phyloP scores from a whole-genome alignment of 2,113 vertebrate genomes.

The Oncorhynchus kisutch region DNA sequence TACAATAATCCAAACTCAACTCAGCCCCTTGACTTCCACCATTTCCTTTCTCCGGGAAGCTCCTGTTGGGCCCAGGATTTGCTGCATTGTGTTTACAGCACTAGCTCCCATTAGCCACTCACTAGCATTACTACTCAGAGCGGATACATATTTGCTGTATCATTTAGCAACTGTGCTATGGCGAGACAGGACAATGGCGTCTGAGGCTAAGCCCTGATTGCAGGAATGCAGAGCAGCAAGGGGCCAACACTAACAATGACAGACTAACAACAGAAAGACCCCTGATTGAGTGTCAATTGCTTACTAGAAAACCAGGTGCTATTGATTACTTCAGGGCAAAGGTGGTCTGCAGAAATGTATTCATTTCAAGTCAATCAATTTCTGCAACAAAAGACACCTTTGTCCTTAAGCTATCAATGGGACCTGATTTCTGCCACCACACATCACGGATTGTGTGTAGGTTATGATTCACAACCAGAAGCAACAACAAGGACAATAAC shows the following conservation, averaged over 20 bases:
- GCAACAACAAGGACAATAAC: too few relatives aligned
- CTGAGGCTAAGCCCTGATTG: not conserved
- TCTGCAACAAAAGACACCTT: not conserved
- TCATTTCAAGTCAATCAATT: not conserved
- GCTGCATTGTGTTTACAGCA: not conserved
- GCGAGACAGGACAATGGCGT: not conserved
- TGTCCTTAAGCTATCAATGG: not conserved
- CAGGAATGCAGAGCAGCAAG: not conserved
- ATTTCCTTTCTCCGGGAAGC: not conserved
- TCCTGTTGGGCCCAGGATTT: not conserved
- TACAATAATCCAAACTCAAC: not conserved
- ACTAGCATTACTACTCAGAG: too few relatives aligned
- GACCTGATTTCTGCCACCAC: not conserved
- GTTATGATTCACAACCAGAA: not conserved
- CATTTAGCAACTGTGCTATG: not conserved
- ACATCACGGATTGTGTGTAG: not conserved
- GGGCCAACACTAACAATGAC: not conserved
- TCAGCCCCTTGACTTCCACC: not conserved
- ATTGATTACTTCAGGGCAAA: too few relatives aligned
- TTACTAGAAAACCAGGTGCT: not conserved
- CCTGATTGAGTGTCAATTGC: not conserved
- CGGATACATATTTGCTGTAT: not conserved
- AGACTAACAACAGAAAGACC: not conserved
- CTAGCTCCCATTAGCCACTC: too few relatives aligned
- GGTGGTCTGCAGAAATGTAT: too few relatives aligned